Evolutionary conservation across 64 coral and sea anemone species (phyloP).

Genomic region (Anthopleura sola): DNA sequence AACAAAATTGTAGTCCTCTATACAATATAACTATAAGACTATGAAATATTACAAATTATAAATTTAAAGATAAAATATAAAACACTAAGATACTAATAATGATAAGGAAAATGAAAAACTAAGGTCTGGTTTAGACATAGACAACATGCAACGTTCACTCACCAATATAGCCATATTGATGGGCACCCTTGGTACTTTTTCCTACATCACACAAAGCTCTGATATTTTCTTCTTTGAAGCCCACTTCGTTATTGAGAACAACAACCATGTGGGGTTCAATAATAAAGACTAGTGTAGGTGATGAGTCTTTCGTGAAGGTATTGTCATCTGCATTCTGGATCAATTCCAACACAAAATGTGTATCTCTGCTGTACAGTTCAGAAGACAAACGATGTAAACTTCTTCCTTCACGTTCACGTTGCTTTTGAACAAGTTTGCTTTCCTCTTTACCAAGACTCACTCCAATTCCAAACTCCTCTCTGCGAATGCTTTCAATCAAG

Average conservation of each 20-base stretch:
- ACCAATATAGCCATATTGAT: conserved; percentile 95
- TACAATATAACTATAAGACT: no score
- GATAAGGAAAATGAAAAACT: no score
- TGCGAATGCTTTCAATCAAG: conserved; percentile 82
- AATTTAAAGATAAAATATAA: no score
- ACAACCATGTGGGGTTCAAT: conserved; percentile 51
- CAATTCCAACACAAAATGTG: conserved; percentile 86
- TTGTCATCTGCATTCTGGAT: conserved; percentile 97
- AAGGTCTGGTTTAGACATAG: no score
- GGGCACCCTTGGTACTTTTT: conserved; percentile 82
- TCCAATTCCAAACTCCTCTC: conserved; percentile 91
- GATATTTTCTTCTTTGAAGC: conserved; percentile 84
- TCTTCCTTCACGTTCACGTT: conserved; percentile 79
- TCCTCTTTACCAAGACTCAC: conserved; percentile 70
- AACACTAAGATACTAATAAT: no score
- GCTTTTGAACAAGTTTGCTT: conserved; percentile 66
- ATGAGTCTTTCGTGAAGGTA: conserved; percentile 28
- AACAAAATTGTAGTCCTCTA: no score
- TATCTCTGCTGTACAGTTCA: conserved; percentile 87
- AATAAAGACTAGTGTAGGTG: conserved; percentile 69
- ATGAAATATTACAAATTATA: no score
- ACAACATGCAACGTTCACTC: not conserved
- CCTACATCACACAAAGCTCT: conserved; percentile 88
- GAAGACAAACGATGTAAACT: conserved; percentile 76
- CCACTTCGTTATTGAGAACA: conserved; percentile 85